These are phyloP conservation scores for Selene dorsalis DNA, from an alignment of 2,797 vertebrate genomes.

Conservation along the genomic window DNA sequence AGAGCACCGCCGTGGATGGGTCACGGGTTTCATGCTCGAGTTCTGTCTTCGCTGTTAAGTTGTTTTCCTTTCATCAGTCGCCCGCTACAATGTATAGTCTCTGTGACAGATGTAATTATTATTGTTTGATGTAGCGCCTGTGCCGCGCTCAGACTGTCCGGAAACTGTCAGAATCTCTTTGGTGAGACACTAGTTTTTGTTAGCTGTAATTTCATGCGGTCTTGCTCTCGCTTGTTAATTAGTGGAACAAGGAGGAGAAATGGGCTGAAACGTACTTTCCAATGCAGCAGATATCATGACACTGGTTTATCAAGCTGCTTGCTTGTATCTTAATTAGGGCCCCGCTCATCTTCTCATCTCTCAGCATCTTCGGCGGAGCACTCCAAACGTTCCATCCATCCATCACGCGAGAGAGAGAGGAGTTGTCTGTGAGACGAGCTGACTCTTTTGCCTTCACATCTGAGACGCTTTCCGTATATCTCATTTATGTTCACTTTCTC, in stretches of 20 bases:
- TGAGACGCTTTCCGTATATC: conserved; percentile 4
- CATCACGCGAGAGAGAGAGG: conserved; percentile 22
- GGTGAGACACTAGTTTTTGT: conserved; percentile 81
- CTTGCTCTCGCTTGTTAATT: conserved; percentile 90
- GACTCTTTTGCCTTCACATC: conserved; percentile 29
- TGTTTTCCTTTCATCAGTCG: conserved; percentile 59
- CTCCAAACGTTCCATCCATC: conserved; percentile 36
- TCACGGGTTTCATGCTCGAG: conserved; percentile 68
- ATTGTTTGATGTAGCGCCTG: conserved; percentile 73
- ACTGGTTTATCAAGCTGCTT: conserved; percentile 86
- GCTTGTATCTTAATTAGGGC: conserved; percentile 88
- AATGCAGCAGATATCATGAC: conserved; percentile 87
- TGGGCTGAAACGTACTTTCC: conserved; percentile 86
- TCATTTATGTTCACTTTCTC: conserved; percentile 23
- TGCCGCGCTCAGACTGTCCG: conserved; percentile 77
- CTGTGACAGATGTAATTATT: conserved; percentile 79
- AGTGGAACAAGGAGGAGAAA: conserved; percentile 88
- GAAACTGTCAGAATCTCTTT: conserved; percentile 86
- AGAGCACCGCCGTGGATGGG: conserved; percentile 54
- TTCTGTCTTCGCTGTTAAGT: conserved; percentile 48
- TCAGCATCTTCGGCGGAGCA: conserved; percentile 40
- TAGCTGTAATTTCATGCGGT: conserved; percentile 89
- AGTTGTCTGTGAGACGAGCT: conserved; percentile 27
- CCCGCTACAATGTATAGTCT: conserved; percentile 44
- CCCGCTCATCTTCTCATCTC: conserved; percentile 42